phyloP scores from a whole-genome alignment of 2,888 invertebrate genomes.

The Epistrophe grossulariae region DNA sequence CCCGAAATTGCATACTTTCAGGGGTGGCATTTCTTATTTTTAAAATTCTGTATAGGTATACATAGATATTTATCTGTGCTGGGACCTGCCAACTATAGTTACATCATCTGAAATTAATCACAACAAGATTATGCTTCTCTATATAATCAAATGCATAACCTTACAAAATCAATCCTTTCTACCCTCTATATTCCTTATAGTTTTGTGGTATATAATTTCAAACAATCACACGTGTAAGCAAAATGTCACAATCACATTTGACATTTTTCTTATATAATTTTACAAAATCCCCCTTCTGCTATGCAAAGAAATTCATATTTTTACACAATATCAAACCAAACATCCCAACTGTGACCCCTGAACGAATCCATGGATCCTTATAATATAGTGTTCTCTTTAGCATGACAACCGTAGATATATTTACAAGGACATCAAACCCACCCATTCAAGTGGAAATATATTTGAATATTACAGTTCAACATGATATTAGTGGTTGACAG shows the following conservation, averaged over 20 bases:
- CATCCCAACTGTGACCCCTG: conserved; percentile 75
- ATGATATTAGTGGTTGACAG: conserved; percentile 75
- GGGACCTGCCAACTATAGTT: too few species aligned
- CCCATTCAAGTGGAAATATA: conserved; percentile 73
- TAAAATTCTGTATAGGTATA: too few species aligned
- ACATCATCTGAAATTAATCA: too few species aligned
- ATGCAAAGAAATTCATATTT: conserved; percentile 46
- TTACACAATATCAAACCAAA: conserved; percentile 63
- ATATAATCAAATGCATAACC: neutral
- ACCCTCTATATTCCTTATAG: conserved; percentile 13
- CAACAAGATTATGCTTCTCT: neutral
- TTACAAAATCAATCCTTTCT: neutral
- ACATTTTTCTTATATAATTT: conserved; percentile 67
- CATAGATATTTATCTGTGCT: too few species aligned
- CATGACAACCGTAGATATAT: conserved; percentile 15
- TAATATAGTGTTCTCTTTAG: neutral
- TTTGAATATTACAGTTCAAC: conserved; percentile 74
- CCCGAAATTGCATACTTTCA: too few species aligned
- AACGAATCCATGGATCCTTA: conserved; percentile 59
- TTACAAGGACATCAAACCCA: conserved; percentile 37
- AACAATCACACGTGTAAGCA: conserved; percentile 57
- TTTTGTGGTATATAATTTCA: conserved; percentile 17
- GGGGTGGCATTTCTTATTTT: too few species aligned
- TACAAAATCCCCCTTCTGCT: conserved; percentile 39
- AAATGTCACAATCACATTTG: conserved; percentile 70